These are phyloP conservation scores for Drosophila pachea DNA, from an alignment of 1,140 invertebrate genomes.

Conservation along the genomic window DNA sequence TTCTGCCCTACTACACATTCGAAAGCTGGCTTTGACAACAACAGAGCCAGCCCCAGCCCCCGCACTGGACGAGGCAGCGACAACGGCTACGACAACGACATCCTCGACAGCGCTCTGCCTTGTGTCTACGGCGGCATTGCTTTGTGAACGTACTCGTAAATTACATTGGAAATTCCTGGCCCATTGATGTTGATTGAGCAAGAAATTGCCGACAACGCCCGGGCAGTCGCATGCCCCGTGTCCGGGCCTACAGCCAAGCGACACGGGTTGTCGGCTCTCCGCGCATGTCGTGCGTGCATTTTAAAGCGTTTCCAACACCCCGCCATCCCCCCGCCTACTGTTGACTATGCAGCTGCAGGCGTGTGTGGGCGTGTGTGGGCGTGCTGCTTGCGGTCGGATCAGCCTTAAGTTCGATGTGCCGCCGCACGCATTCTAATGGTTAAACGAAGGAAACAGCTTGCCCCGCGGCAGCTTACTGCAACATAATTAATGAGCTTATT, in stretches of 20 bases:
- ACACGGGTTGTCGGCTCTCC: background rate
- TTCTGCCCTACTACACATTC: conserved; percentile 72
- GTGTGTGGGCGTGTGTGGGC: conserved; percentile 19
- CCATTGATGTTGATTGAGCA: conserved; percentile 77
- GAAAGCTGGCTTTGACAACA: conserved; percentile 62
- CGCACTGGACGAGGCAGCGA: background rate
- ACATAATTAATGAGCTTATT: conserved; percentile 68
- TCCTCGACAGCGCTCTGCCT: background rate
- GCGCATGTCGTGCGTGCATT: conserved; percentile 31
- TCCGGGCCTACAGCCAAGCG: background rate
- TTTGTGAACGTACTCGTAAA: conserved; percentile 61
- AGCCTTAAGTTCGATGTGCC: conserved; percentile 52
- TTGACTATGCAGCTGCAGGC: background rate
- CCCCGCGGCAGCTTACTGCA: conserved; percentile 45
- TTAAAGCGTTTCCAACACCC: conserved; percentile 56
- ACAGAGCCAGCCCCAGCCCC: background rate
- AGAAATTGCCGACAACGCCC: conserved; percentile 71
- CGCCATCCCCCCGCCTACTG: conserved; percentile 16
- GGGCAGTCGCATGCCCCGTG: conserved; percentile 24
- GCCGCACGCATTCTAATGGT: conserved; percentile 23
- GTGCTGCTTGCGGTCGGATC: conserved; percentile 46
- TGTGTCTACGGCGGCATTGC: conserved; percentile 26
- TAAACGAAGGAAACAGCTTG: conserved; percentile 1
- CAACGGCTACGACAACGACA: conserved; percentile 8
- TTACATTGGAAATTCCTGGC: conserved; percentile 76